Conservation (phyloP, 2,888 invertebrate species). For the Philereme vetulata region DNA sequence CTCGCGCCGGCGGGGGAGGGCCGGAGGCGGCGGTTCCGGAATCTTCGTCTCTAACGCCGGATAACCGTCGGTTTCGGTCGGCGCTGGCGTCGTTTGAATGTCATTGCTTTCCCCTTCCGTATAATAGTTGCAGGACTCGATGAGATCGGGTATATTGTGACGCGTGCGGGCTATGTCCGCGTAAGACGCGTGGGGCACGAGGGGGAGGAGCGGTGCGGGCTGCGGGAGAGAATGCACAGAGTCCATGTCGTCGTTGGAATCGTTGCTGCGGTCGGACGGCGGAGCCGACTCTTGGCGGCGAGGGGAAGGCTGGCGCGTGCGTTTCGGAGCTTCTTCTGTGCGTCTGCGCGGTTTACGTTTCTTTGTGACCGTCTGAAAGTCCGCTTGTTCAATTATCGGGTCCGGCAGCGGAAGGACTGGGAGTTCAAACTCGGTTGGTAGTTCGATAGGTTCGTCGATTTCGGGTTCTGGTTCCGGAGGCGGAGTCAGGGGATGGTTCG, state of each 20-base stretch:
- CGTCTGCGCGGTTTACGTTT: slow-evolving; percentile 91
- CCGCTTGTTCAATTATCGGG: slow-evolving; percentile 80
- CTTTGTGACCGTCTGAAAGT: slow-evolving; percentile 93
- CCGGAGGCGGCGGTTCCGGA: slow-evolving; percentile 35
- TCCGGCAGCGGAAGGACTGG: slow-evolving; percentile 42
- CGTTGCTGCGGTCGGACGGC: slow-evolving; percentile 91
- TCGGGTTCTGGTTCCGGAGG: slow-evolving; percentile 64
- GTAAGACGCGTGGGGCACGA: slow-evolving; percentile 86
- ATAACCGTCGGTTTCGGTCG: slow-evolving; percentile 42
- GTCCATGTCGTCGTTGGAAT: slow-evolving; percentile 92
- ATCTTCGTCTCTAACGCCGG: slow-evolving; percentile 39
- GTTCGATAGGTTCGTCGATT: slow-evolving; percentile 48
- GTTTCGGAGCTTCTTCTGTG: slow-evolving; percentile 68
- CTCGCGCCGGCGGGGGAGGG: slow-evolving; percentile 32
- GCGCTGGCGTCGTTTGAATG: slow-evolving; percentile 33
- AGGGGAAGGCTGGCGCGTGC: slow-evolving; percentile 63
- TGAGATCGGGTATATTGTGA: slow-evolving; percentile 79
- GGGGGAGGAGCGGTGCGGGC: slow-evolving; percentile 77
- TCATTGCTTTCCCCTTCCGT: slow-evolving; percentile 56
- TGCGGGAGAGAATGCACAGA: slow-evolving; percentile 92
- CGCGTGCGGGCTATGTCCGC: slow-evolving; percentile 90
- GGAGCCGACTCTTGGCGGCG: slow-evolving; percentile 87
- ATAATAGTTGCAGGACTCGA: slow-evolving; percentile 81
- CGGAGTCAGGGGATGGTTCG: slow-evolving; percentile 24
- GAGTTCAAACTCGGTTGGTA: slow-evolving; percentile 45